Base-by-base conservation (phyloP, 92 coral and sea anemone genomes). In the Muricea muricata region DNA sequence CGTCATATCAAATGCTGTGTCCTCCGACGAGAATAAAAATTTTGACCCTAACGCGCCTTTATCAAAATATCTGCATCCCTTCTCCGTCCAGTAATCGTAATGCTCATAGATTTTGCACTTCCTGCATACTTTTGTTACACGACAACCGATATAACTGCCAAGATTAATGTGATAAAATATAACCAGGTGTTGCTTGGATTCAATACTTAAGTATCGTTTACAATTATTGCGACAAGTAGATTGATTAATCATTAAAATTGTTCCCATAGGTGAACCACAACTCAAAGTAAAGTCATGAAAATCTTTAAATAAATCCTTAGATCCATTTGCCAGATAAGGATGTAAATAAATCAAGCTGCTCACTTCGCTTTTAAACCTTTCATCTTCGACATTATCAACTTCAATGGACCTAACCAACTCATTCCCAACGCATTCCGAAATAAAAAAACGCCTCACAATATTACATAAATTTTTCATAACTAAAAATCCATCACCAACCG, bases 31-130 rank as follows among this genome's bases (percentile, higher is more conserved):
- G 15, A 66, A 21, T 17, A 86, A 8, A 52, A 77, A 68, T 20
- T 54, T 54, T 15, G 18, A 30, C 4, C 40, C 14, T 4, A 78
- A 15, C 18, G 26, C 7, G 23, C 48, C 80, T 0, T 30, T 18
- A 7, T 65, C 77, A 48, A 26, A 78, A 20, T 79, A 77, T 7
- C 83, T 48, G 2, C 31, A 15, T 2, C 74, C 81, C 2, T 68
- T 40, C 7, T 17, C 17, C 0, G 81, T 47, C 85, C 80, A 86
- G 30, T 67, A 40, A 0, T 86, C 75, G 37, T 79, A 55, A 39
- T 86, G 90, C 25, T 81, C 90, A 31, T 60, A 40, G 20, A 87
- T 81, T 61, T 87, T 80, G 32, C 90, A 87, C 45, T 41, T 56
- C 0, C 65, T 32, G 14, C 87, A 80, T 8, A 48, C 24, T 72